These are phyloP conservation scores for Cataglyphis hispanica DNA, from an alignment of 1,140 invertebrate species.

Conservation along the genomic window DNA sequence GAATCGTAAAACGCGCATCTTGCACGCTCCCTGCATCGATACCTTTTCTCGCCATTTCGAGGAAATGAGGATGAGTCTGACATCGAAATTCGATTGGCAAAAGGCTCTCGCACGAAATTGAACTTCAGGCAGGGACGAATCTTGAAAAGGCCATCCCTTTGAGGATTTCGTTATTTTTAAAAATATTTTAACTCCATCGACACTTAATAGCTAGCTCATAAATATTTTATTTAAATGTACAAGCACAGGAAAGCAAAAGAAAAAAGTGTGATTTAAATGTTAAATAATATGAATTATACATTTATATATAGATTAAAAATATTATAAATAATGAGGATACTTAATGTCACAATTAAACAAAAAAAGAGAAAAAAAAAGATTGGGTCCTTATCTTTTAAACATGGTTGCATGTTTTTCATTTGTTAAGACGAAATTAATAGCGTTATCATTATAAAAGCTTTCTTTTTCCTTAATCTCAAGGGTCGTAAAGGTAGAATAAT, in stretches of 20 bases:
- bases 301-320: background rate
- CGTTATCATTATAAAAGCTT: background rate
- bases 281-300: background rate
- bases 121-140: constrained; percentile 6
- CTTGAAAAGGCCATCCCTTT: background rate
- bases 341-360: background rate
- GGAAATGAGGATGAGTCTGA: constrained; percentile 18
- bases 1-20: constrained; percentile 47
- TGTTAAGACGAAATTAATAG: background rate
- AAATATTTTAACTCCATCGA: background rate
- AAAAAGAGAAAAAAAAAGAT: background rate
- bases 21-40: background rate
- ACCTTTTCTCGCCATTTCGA: background rate
- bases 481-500: constrained; percentile 13
- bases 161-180: background rate
- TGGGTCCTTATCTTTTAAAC: background rate
- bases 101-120: constrained; percentile 26
- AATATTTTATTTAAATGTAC: background rate
- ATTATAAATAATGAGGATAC: background rate
- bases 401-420: background rate
- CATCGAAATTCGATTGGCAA: constrained; percentile 34
- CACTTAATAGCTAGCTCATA: background rate
- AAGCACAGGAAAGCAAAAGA: background rate
- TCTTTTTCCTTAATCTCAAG: background rate
- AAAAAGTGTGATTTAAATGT: background rate